Base-by-base conservation (phyloP, 2,888 invertebrate genomes). In the Chrysolina americana region DNA sequence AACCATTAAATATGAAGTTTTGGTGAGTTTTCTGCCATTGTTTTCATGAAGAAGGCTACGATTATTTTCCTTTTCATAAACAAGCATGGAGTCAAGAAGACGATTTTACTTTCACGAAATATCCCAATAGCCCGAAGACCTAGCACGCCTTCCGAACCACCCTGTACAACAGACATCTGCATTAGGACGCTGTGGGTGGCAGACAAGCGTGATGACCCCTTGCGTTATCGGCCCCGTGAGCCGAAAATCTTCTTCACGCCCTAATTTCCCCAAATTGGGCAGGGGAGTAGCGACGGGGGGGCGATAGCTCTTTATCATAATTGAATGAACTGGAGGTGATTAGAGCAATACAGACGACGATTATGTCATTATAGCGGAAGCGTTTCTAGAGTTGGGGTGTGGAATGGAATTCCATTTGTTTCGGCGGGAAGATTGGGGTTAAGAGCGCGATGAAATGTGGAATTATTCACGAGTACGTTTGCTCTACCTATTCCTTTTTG, bases 251-350 rank as follows among this genome's bases (percentile, higher is more conserved):
- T 62, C 75, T 75, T 75, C 71, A 65, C 71, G 71, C 71, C 75
- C 69, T 72, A 72, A 50, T 75, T 75, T 68, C 69, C 63, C 21
- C 70, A 70, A 75, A 75, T 72, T 75, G 65, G 75, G 75, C 62
- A 23, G 21, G 36, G 69, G 63, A 19, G 48, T n/a, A n/a, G 44
- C 36, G n/a, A 50, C 13, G 28, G 47, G 28, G 62, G 47, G 44
- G n/a, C 13, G 15, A 65, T 62, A n/a, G 47, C 63, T 47, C 65
- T 73, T 63, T 65, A 56, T 64, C 68, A 69, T 68, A 73, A 73
- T 73, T 73, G 68, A 65, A 72, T 72, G 72, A 66, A 63, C 50
- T 72, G 62, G 28, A 21, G 44, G 28, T 36, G 64, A 73, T 73
- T 68, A 68, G 64, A 63, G 68, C 36, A 64, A 73, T 68, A 62